Base-by-base conservation (phyloP, 2,113 vertebrate species). In the Plecotus auritus region DNA sequence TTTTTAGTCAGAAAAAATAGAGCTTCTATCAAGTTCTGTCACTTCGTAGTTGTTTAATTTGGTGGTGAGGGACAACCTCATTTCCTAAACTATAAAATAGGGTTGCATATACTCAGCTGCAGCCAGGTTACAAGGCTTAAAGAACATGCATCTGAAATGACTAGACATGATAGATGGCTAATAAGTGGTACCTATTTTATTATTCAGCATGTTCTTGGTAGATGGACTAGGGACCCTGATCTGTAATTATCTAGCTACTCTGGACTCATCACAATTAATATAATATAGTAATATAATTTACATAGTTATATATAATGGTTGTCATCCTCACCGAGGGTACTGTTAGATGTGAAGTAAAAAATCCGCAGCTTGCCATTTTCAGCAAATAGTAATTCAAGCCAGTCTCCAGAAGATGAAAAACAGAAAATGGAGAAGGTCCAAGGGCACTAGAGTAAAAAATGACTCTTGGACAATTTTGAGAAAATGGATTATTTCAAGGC, bases 281-380 rank as follows among this genome's bases (percentile, higher is more conserved):
- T 28, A 26, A 61, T 49, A 30, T 7, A 84, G 56, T 70, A 74
- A 93, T 87, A 81, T 67, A 85, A 95, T 96, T 91, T 92, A 49
- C n/a, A 88, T 70, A 66, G 78, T 89, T 95, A 51, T 67, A 94
- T 94, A 51, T 72, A 95, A 74, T 54, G 92, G 42, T 76, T 85
- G 82, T 94, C 67, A 3, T 93, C 83, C 59, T 95, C 66, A 17
- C 64, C 26, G 59, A 85, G 37, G 37, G n/a, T 54, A 70, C 49
- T 20, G 54, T 26, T 32, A 91, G 64, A 76, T 77, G 74, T 92
- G 74, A 96, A 94, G 47, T 84, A 92, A 95, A 96, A 37, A 95
- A 54, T 90, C 42, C 66, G 77, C 78, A 56, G 49, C 45, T 96
- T 18, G 17, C n/a, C 70, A 51, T 83, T 95, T 95, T 90, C 40